Base-by-base conservation (phyloP, 2,888 invertebrate species). In the Scaptodrosophila latifasciaeformis region DNA sequence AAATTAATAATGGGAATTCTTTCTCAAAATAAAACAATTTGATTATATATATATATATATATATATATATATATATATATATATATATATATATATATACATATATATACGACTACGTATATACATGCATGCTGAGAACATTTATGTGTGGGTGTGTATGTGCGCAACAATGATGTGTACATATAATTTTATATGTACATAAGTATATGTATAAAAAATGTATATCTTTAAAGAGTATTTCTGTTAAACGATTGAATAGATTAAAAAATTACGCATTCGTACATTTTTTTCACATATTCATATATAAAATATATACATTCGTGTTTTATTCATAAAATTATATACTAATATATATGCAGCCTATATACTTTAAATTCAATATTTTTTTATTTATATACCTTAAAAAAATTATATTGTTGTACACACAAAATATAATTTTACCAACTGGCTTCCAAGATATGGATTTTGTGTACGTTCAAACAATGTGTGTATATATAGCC, bases 401-500 rank as follows among this genome's bases (percentile, higher is more conserved):
- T 18, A 3, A 17, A 37, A 18, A 37, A 37, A 15, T 37, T 37
- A 17, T 37, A 17, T 37, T 37, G n/a, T n/a, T n/a, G n/a, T n/a
- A n/a, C n/a, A n/a, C n/a, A n/a, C n/a, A n/a, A n/a, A n/a, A n/a
- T n/a, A n/a, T n/a, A n/a, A n/a, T n/a, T n/a, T n/a, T n/a, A n/a
- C n/a, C n/a, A n/a, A n/a, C n/a, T n/a, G n/a, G n/a, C n/a, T n/a
- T n/a, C n/a, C n/a, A n/a, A n/a, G n/a, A n/a, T n/a, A n/a, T 37
- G 37, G 37, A 17, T 17, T 37, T 13, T 40, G 19, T 42, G 45
- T 54, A 54, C 47, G 51, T 59, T 44, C 50, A 49, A 59, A 34
- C 24, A 47, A 54, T 48, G 49, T 54, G 47, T 71, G 62, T 71
- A 68, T 71, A 72, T 67, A 65, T 63, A 65, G 55, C 56, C 65